Conservation (phyloP, 2,797 vertebrate species). For the Sus cebifrons region DNA sequence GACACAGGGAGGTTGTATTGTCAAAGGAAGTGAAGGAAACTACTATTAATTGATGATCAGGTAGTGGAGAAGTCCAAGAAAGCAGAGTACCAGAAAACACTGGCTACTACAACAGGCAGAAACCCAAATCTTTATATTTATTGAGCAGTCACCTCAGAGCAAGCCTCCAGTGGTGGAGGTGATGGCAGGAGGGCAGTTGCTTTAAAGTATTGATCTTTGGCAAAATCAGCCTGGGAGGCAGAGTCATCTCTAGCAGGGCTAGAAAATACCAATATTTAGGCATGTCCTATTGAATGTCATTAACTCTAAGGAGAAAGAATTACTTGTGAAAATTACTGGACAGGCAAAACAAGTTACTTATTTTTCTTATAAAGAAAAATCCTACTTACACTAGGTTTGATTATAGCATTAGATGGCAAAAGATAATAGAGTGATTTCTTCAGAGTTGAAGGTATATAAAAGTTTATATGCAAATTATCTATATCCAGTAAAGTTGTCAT, state of each 20-base stretch:
- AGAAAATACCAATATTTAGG: background rate
- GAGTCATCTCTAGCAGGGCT: background rate
- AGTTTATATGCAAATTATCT: background rate
- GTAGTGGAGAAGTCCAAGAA: background rate
- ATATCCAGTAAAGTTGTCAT: background rate
- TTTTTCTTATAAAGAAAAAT: background rate
- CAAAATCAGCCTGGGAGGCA: background rate
- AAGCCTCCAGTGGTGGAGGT: background rate
- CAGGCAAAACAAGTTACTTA: background rate
- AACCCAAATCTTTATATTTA: background rate
- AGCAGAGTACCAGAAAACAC: background rate
- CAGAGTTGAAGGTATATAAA: slow-evolving; percentile 12
- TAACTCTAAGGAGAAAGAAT: slow-evolving; percentile 47
- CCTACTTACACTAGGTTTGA: background rate
- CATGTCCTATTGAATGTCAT: background rate
- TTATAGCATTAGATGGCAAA: background rate
- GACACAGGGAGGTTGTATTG: background rate
- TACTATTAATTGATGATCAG: background rate
- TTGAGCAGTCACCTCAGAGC: background rate
- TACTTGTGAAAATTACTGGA: background rate
- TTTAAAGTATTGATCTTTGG: background rate
- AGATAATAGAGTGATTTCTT: background rate
- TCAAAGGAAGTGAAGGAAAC: slow-evolving; percentile 26
- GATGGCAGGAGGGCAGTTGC: background rate
- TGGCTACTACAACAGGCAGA: background rate